phyloP scores from a whole-genome alignment of 2,888 invertebrate species.

The Branchipolynoe longqiensis region DNA sequence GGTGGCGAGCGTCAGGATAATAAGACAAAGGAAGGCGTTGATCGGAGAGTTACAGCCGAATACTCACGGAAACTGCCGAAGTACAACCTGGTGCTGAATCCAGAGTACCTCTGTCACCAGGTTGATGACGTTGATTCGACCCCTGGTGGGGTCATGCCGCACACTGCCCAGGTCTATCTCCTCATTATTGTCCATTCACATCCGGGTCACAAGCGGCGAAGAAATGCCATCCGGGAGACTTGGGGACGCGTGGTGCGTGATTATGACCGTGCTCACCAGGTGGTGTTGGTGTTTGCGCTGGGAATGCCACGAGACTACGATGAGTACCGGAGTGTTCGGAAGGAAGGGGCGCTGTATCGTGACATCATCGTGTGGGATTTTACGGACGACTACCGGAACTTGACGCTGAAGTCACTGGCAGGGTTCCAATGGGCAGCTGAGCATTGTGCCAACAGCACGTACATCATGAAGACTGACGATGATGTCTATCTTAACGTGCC shows the following conservation, averaged over 20 bases:
- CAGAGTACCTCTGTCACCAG: slow-evolving; percentile 26
- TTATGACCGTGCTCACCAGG: background rate
- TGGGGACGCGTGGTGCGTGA: slow-evolving; percentile 37
- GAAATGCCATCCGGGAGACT: slow-evolving; percentile 52
- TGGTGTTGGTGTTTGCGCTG: slow-evolving; percentile 21
- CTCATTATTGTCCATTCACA: slow-evolving; percentile 53
- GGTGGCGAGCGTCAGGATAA: too few species aligned
- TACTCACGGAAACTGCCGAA: background rate
- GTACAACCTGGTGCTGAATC: background rate
- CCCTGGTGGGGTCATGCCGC: background rate
- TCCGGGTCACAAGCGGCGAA: slow-evolving; percentile 18
- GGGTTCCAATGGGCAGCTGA: slow-evolving; percentile 34
- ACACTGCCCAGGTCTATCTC: background rate
- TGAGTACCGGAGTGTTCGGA: slow-evolving; percentile 22
- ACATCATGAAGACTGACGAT: slow-evolving; percentile 53
- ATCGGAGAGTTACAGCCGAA: too few species aligned
- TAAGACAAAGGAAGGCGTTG: too few species aligned
- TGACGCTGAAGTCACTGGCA: slow-evolving; percentile 42
- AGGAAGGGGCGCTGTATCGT: slow-evolving; percentile 33
- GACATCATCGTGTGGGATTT: slow-evolving; percentile 50
- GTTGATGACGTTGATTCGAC: background rate
- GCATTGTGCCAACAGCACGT: slow-evolving; percentile 29
- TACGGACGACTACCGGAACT: slow-evolving; percentile 46
- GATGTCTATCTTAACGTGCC: slow-evolving; percentile 55
- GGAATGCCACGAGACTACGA: slow-evolving; percentile 21